A percentile compares a stretch with the other conserved stretches of the same genome.
Evolutionary conservation across 2,797 vertebrate species (phyloP).

Genomic region (Chloroceryle inda): DNA sequence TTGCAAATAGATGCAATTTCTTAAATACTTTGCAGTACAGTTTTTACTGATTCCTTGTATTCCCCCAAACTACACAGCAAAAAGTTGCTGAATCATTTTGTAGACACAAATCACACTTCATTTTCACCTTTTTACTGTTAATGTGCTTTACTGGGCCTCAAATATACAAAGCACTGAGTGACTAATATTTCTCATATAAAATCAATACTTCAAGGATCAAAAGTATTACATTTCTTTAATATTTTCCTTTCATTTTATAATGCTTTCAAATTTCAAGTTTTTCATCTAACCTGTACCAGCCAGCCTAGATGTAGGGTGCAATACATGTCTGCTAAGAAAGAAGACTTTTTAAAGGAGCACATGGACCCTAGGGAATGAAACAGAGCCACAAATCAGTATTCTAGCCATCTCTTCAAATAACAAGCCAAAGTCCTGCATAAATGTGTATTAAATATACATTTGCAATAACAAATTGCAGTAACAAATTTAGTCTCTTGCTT

Average conservation of each 20-base stretch:
- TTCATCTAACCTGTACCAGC: not conserved
- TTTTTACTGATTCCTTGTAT: not conserved
- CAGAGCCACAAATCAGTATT: not conserved
- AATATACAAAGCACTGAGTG: not conserved
- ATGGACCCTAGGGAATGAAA: not conserved
- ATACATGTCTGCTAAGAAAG: fast-evolving
- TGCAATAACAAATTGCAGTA: not conserved
- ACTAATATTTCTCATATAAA: not conserved
- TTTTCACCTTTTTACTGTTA: not conserved
- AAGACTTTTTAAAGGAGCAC: not conserved
- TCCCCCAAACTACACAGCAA: fast-evolving
- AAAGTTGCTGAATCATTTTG: not conserved
- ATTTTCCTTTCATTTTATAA: not conserved
- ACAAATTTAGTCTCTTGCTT: not conserved
- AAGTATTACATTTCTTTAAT: not conserved
- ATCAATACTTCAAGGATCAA: not conserved
- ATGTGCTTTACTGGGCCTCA: not conserved
- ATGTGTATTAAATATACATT: not conserved
- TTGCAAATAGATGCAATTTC: not conserved
- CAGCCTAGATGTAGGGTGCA: not conserved
- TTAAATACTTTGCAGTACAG: not conserved
- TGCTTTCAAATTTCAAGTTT: not conserved
- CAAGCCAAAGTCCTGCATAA: not conserved
- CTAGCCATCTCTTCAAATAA: not conserved
- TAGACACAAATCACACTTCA: not conserved